phyloP scores from a whole-genome alignment of 2,797 vertebrate species.

The Syncerus caffer region DNA sequence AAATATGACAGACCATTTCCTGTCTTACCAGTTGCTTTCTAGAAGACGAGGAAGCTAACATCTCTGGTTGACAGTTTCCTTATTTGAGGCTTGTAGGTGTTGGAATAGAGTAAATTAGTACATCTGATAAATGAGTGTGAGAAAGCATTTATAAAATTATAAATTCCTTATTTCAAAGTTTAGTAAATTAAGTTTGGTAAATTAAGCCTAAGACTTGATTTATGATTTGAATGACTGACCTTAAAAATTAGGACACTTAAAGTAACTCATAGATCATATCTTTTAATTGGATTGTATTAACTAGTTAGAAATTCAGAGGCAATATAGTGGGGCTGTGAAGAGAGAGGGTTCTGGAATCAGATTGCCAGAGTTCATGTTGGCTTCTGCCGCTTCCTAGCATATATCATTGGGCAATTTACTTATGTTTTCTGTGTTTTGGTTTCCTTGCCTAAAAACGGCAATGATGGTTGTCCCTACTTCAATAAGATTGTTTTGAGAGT shows the following conservation, averaged over 20 bases:
- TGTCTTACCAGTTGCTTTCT: slow-evolving; percentile 15
- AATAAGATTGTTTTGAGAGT: not conserved
- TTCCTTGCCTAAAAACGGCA: not conserved
- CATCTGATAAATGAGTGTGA: not conserved
- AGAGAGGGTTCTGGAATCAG: not conserved
- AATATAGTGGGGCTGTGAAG: not conserved
- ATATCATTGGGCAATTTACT: not conserved
- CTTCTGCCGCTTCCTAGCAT: not conserved
- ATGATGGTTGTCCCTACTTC: not conserved
- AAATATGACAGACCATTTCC: not conserved
- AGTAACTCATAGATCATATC: not conserved
- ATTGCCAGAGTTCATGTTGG: not conserved
- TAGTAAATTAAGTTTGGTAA: not conserved
- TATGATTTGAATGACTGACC: slow-evolving; percentile 3
- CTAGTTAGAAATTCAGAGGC: not conserved
- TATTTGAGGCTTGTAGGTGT: not conserved
- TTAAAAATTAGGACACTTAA: not conserved
- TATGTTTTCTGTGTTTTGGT: not conserved
- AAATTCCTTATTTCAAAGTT: not conserved
- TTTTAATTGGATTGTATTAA: slow-evolving; percentile 17
- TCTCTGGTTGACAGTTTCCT: slow-evolving; percentile 12
- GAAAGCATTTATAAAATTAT: not conserved
- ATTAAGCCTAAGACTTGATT: not conserved
- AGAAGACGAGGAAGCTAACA: not conserved
- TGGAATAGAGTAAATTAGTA: not conserved